Evolutionary conservation across 2,888 invertebrate species (phyloP), one percentile per base, ranked within the genome.

Genomic region (Aphrophora alni): DNA sequence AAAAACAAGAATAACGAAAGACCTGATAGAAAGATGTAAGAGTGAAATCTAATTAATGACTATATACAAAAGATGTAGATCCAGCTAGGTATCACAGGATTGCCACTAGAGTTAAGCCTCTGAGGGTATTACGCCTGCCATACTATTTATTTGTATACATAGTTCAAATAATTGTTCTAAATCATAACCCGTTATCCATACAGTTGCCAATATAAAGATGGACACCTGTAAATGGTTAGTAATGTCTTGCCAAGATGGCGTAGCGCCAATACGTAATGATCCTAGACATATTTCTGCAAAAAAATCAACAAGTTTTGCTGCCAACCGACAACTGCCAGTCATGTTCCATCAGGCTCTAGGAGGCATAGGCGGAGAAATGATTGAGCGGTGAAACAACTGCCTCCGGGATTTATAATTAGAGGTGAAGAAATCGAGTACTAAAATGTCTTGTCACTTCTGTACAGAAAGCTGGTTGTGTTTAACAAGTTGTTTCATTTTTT

Each of bases 121-220:
- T n/a, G n/a, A n/a, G n/a, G n/a, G n/a, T n/a, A n/a, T n/a, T n/a
- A n/a, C n/a, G n/a, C n/a, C n/a, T n/a, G n/a, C n/a, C n/a, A n/a
- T n/a, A n/a, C n/a, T n/a, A n/a, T n/a, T n/a, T n/a, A n/a, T 59
- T 59, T 59, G 59, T 59, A 59, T 59, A 21, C 59, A 59, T 59
- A n/a, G 17, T 14, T 5, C 4, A 33, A 4, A 5, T 7, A 59
- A 59, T 59, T 21, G 59, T 21, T 59, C 7, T 3, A 59, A 21
- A 59, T 21, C 12, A 59, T 59, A 21, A 59, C 59, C n/a, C 1
- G 59, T 59, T 59, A 1, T 59, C 5, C 17, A 44, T 21, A 44
- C 44, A 14, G 44, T 12, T 59, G 59, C 59, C 59, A 59, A 59
- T 59, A 21, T 59, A 59, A 59, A 59, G 59, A 59, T 14, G 21